Evolutionary conservation across 2,113 vertebrate genomes (phyloP), one percentile per base, ranked within the genome.

Genomic region (human (Homo sapiens)): DNA sequence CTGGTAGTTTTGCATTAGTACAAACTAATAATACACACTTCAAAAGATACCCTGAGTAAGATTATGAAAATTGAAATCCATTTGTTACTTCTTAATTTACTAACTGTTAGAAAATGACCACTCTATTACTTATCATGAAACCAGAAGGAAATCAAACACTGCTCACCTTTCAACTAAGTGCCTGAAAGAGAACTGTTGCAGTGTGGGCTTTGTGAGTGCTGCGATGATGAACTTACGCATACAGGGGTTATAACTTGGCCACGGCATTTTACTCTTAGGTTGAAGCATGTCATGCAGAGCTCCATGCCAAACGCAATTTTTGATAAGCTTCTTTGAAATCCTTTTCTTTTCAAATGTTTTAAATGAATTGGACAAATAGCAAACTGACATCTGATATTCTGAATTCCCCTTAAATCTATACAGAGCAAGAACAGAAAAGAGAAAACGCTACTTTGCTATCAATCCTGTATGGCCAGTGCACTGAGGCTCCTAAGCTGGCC

Each of bases 1-100:
- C 96, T 96, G 95, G 97, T 99, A 97, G 97, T 98, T 98, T 98
- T 98, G 93, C 90, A 98, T 98, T 98, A 98, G 78, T 96, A 96
- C 40, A 96, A 96, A 94, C 94, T 98, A 98, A 98, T 98, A 98
- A 98, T 66, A 95, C 55, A 97, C 20, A 89, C 81, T 98, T 98
- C 97, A 97, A 98, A 82, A 98, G 93, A 98, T 73, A 98, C n/a
- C 90, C 82, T 90, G 91, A 96, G 94, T 78, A 78, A 98, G 98
- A 98, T 97, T 97, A 97, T 85, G 96, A 97, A 96, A 83, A 97
- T 80, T 13, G 45, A 78, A 94, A 97, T 66, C 85, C 86, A 38
- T 92, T 98, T 98, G 96, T 45, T 87, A 97, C 59, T 94, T 97
- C 91, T 98, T 98, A 89, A 86, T 97, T 57, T 95, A 97, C 92